Evolutionary conservation across 2,888 invertebrate genomes (phyloP).

Genomic region (Altica lythri): DNA sequence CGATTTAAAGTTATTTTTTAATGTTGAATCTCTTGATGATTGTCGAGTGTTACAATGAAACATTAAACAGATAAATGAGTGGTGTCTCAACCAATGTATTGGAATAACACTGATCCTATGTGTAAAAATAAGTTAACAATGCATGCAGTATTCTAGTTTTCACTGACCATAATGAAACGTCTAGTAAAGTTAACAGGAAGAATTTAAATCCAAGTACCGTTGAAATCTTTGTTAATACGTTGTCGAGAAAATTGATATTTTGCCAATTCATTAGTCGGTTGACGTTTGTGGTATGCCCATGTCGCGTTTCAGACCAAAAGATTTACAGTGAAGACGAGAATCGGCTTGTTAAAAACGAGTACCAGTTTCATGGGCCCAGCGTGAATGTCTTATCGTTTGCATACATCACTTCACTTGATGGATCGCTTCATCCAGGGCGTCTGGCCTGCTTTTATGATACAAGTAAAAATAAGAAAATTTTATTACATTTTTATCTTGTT

Average conservation of each 20-base stretch:
- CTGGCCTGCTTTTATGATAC: constrained; percentile 3
- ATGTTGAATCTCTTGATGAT: too few species aligned
- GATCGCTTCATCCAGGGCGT: constrained; percentile 16
- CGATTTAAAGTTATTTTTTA: too few species aligned
- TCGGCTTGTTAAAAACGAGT: constrained; percentile 5
- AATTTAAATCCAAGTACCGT: constrained; percentile 22
- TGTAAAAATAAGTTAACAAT: too few species aligned
- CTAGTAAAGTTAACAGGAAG: too few species aligned
- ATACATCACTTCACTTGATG: constrained; percentile 16
- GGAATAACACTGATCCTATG: too few species aligned
- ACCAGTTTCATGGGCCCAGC: constrained; percentile 5
- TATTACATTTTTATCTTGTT: constrained; percentile 3
- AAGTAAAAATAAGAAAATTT: constrained; percentile 7
- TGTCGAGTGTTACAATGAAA: too few species aligned
- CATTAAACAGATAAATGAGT: too few species aligned
- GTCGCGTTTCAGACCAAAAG: constrained; percentile 6
- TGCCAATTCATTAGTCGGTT: constrained; percentile 17
- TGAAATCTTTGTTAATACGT: constrained; percentile 17
- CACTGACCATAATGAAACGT: too few species aligned
- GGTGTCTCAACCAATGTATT: too few species aligned
- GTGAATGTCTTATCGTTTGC: constrained; percentile 15
- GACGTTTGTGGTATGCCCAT: constrained; percentile 10
- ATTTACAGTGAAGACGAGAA: constrained; percentile 8
- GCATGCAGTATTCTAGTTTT: too few species aligned
- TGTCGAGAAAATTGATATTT: constrained; percentile 24